Evolutionary conservation across 2,888 invertebrate genomes (phyloP), one percentile per base, ranked within the genome.

Genomic region (Blastobasis adustella): DNA sequence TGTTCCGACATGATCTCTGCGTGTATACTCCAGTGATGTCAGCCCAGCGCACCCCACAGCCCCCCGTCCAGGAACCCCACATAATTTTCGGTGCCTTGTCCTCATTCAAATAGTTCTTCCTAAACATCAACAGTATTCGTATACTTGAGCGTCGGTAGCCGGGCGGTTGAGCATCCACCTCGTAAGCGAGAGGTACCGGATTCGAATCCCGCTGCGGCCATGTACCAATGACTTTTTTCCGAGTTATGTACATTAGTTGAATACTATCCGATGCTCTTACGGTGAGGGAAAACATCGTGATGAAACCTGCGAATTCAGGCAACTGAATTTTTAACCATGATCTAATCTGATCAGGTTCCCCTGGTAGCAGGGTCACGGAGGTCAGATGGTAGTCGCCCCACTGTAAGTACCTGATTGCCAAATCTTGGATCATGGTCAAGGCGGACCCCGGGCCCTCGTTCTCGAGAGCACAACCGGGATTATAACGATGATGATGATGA

Each of bases 51-150:
- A 82, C 79, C 0, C 77, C 66, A 51, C 84, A 85, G 6, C 85
- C 85, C 3, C 82, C 84, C 0, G 82, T 76, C 73, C 78, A 85
- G 0, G 74, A 68, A 0, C 85, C 84, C 63, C 70, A 80, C 41
- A 82, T 56, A 1, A 72, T 63, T 3, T 23, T 23, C 23, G 23
- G 23, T 23, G 23, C 23, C 23, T 23, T 23, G 23, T 23, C 2
- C 23, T 23, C 23, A 23, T 2, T 2, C 23, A 23, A 23, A 23
- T 23, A 23, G 23, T 23, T 23, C 8, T 72, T 69, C 4, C 23
- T 23, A 23, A 3, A 23, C 23, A 23, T 23, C 23, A 23, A 23
- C 23, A 8, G 41, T 40, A 40, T 23, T 3, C n/a, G n/a, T n/a
- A 64, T 59, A 0, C 79, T 80, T 60, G 42, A 5, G 42, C 9